These are phyloP conservation scores for Casuarius casuarius DNA, from an alignment of 2,113 vertebrate genomes.

Conservation along the genomic window DNA sequence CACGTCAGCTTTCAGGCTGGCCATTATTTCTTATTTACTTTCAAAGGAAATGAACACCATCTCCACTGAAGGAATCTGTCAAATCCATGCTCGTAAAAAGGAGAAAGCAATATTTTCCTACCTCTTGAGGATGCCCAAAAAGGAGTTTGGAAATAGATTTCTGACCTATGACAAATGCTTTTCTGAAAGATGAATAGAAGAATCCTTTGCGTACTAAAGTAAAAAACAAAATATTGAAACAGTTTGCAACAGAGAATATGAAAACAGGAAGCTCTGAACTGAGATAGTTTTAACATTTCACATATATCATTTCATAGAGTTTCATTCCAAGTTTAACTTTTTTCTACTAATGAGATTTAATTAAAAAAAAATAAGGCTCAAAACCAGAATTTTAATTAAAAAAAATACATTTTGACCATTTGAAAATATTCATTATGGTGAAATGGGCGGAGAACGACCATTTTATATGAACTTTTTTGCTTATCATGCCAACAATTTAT, in stretches of 20 bases:
- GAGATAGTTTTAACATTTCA: background rate
- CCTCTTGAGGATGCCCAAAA: background rate
- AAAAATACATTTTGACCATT: background rate
- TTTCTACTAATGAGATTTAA: background rate
- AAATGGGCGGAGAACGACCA: rapidly evolving
- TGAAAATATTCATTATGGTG: background rate
- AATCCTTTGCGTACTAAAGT: rapidly evolving
- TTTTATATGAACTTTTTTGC: background rate
- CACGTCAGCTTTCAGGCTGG: background rate
- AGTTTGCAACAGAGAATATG: background rate
- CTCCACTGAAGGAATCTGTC: background rate
- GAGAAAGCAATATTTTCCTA: background rate
- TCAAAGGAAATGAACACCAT: background rate
- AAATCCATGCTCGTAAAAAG: background rate
- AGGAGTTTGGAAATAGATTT: background rate
- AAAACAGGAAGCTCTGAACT: background rate
- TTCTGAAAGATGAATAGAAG: background rate
- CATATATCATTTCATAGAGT: background rate
- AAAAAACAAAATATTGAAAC: background rate
- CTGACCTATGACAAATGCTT: background rate
- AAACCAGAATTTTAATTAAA: background rate
- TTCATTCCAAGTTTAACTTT: background rate
- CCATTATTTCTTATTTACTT: background rate
- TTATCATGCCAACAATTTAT: background rate
- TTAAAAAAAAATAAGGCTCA: background rate